Base-by-base conservation (phyloP, 2,797 vertebrate species). In the Microctenopoma lineatum region DNA sequence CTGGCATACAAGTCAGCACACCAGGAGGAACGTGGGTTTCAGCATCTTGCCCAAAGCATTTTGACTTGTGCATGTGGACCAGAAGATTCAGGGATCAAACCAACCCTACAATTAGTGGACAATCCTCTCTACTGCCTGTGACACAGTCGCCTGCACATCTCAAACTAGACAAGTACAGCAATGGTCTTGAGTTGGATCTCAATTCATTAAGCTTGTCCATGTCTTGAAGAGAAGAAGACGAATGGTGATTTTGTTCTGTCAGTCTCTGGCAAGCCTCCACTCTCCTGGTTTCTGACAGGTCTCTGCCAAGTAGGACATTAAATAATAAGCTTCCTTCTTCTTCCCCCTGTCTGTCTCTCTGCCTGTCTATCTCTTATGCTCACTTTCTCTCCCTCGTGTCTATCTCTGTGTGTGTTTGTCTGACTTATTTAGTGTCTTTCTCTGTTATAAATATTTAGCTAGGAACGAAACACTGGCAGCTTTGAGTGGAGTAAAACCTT, bases 271-370 rank as follows among this genome's bases (percentile, higher is more conserved):
- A 82, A 66, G 74, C 53, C 71, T 77, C 55, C 26, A 51, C 76
- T 74, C 58, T 73, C 48, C 59, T 75, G 62, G 46, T 69, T 79
- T 77, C 73, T 90, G 85, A 87, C 84, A 89, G 79, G 75, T 63
- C 68, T 76, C 76, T 89, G 85, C 85, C 88, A 89, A 89, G 78
- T 83, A 84, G 84, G 81, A 87, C 87, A 89, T 88, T 87, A 90
- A 90, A 90, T 89, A 87, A 87, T 90, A 86, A 89, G 85, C 84
- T 80, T 73, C 71, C 70, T 77, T 59, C 68, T 77, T 83, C 78
- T 75, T 74, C 69, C 62, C 25, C 64, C 52, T 7, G 38, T 74
- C 78, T 68, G 44, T 73, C 66, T 73, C 27, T 76, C 66, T 60
- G 10, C 58, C 47, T 18, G 13, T 58, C 36, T 56, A 6, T 59